Percentiles rank a stretch among this genome's conserved stretches.
phyloP scores from a whole-genome alignment of 2,888 invertebrate genomes.

The Caenorhabditis auriculariae region DNA sequence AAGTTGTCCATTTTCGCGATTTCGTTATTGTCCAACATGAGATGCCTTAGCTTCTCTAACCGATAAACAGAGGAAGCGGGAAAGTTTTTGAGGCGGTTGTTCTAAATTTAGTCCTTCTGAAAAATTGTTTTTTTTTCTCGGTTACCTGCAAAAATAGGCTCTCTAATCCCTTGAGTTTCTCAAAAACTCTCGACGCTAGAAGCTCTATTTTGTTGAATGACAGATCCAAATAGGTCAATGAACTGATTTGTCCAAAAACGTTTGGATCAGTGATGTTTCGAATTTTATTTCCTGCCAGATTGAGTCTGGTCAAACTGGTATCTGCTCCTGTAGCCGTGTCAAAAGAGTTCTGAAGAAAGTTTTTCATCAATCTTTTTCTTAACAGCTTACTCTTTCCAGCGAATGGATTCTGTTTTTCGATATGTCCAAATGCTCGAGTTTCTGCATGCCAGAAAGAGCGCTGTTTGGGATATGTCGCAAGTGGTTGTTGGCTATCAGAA shows the following conservation, averaged over 20 bases:
- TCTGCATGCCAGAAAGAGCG: conserved; percentile 39
- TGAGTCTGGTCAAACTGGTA: conserved; percentile 45
- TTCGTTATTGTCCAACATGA: conserved; percentile 87
- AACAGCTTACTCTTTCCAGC: conserved; percentile 24
- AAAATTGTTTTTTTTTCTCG: not conserved
- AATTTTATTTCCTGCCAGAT: conserved; percentile 52
- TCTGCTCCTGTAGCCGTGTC: conserved; percentile 9
- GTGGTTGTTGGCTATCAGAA: conserved; percentile 71
- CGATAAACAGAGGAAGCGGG: conserved; percentile 79
- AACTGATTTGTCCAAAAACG: conserved; percentile 78
- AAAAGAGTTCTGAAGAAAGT: not conserved
- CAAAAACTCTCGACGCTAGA: conserved; percentile 77
- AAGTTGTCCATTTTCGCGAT: conserved; percentile 76
- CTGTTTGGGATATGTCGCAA: conserved; percentile 65
- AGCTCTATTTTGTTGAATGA: conserved; percentile 79
- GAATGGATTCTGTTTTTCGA: conserved; percentile 57
- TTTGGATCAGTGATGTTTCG: conserved; percentile 65
- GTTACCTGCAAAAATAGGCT: conserved; percentile 72
- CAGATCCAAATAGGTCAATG: conserved; percentile 79
- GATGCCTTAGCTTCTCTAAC: conserved; percentile 78
- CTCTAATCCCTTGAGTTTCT: conserved; percentile 76
- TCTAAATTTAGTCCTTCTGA: conserved; percentile 24
- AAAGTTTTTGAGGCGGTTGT: conserved; percentile 78
- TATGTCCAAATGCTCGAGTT: conserved; percentile 70
- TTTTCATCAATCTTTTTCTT: not conserved